Evolutionary conservation across 1,140 invertebrate genomes (phyloP).

Genomic region (Ectropis grisescens): DNA sequence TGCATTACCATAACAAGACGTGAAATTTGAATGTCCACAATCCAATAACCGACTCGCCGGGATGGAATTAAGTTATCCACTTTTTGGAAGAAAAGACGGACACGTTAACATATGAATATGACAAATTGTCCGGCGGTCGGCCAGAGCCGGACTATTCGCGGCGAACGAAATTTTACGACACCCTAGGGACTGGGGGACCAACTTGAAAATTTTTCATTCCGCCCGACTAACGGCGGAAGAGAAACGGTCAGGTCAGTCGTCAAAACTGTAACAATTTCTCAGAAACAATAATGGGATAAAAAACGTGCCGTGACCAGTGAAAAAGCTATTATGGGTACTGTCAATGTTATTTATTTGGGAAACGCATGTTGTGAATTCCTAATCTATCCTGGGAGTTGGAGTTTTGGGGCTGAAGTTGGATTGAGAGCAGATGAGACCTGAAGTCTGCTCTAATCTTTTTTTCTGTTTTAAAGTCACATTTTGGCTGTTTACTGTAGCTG

Average conservation of each 20-base stretch:
- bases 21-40: constrained; percentile 67
- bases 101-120: constrained; percentile 70
- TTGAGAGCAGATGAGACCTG: constrained; percentile 19
- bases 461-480: too few relatives aligned
- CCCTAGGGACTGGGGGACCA: constrained; percentile 48
- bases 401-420: constrained; percentile 33
- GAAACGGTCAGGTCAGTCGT: constrained; percentile 62
- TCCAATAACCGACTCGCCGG: constrained; percentile 48
- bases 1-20: constrained; percentile 66
- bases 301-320: constrained; percentile 44
- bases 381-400: constrained; percentile 61
- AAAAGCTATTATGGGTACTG: constrained; percentile 60
- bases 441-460: too few relatives aligned
- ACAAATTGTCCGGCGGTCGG: constrained; percentile 62
- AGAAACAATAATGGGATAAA: constrained; percentile 67
- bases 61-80: constrained; percentile 62
- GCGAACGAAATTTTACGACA: constrained; percentile 55
- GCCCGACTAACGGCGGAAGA: constrained; percentile 45
- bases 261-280: constrained; percentile 69
- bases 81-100: constrained; percentile 67
- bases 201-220: constrained; percentile 68
- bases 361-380: constrained; percentile 58
- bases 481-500: too few relatives aligned
- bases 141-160: constrained; percentile 38
- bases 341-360: constrained; percentile 67